Base-by-base conservation (phyloP, 1,140 invertebrate species). In the Drosophila tristis region DNA sequence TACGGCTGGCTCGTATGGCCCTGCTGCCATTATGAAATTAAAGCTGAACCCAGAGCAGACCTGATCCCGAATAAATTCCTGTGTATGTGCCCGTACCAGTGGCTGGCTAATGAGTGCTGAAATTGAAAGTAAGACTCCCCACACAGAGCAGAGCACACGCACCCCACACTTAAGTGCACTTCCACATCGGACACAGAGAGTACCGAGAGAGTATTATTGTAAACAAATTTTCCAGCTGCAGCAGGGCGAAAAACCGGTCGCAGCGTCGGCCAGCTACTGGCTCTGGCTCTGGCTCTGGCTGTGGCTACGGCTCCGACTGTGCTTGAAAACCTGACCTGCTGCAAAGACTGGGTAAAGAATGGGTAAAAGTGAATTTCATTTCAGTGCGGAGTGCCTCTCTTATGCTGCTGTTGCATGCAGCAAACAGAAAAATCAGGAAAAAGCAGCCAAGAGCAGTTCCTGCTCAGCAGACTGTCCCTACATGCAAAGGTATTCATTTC, bases 191-290 rank as follows among this genome's bases (percentile, higher is more conserved):
- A 35, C 31, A 13, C 35, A 29, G 26, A 29, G 26, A 29, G 26
- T 7, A 29, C 26, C 26, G 26, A 29, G 35, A 39, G 35, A 39
- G 60, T 65, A 62, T 87, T 81, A 78, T 72, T 87, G 73, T 81
- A 85, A 78, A 70, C 68, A 78, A 72, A 78, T 85, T 85, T 84
- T 70, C 81, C 74, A 85, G 81, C 78, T 81, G 80, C 63, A 61
- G 35, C 43, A 29, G 45, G 39, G 50, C 20, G 55, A 9, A 8
- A 71, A 86, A 86, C 81, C 81, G 84, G 81, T 86, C 81, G 31
- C 9, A 56, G 25, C 11, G 9, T 9, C 8, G 31, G 4, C 35
- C 35, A 54, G 11, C 23, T 25, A 39, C 39, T 54, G 15, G 16
- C 15, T 2, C 2, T 51, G 8, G 45, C 5, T 25, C 16, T 8